Percentiles rank a stretch among this genome's conserved stretches.
phyloP scores from a whole-genome alignment of 2,113 vertebrate genomes.

The Micromys minutus region DNA sequence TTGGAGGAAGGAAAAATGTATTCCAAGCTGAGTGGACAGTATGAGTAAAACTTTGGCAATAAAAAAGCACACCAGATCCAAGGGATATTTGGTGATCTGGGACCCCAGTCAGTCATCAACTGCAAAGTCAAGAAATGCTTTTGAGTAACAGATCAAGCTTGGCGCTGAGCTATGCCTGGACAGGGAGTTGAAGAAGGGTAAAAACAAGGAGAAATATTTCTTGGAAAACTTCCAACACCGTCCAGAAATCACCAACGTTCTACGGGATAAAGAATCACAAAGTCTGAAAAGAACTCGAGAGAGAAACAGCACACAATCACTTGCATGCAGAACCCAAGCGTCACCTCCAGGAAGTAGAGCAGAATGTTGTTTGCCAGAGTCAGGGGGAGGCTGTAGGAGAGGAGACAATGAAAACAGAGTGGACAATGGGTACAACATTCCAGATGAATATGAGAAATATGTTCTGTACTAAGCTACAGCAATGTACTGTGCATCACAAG shows the following conservation, averaged over 20 bases:
- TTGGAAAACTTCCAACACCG: slow-evolving; percentile 6
- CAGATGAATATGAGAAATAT: background rate
- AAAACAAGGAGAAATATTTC: background rate
- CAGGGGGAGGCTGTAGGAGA: background rate
- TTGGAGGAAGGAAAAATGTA: background rate
- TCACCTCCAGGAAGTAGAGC: background rate
- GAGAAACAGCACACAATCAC: background rate
- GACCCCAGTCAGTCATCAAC: background rate
- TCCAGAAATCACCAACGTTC: background rate
- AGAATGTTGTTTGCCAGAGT: background rate
- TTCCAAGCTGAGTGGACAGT: background rate
- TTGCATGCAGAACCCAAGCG: background rate
- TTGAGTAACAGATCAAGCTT: background rate
- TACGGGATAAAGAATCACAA: background rate
- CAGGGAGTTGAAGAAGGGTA: background rate
- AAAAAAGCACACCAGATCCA: background rate
- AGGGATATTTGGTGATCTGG: background rate
- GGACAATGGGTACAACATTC: background rate
- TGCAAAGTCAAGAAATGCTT: background rate
- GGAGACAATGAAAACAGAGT: background rate
- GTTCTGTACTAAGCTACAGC: background rate
- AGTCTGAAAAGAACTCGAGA: background rate
- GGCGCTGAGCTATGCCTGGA: slow-evolving; percentile 18
- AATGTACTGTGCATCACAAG: background rate
- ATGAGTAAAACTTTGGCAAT: background rate